Percentiles rank a stretch among this genome's conserved stretches.
These are phyloP conservation scores for Pangasius djambal DNA, from an alignment of 2,797 vertebrate genomes.

Conservation along the genomic window DNA sequence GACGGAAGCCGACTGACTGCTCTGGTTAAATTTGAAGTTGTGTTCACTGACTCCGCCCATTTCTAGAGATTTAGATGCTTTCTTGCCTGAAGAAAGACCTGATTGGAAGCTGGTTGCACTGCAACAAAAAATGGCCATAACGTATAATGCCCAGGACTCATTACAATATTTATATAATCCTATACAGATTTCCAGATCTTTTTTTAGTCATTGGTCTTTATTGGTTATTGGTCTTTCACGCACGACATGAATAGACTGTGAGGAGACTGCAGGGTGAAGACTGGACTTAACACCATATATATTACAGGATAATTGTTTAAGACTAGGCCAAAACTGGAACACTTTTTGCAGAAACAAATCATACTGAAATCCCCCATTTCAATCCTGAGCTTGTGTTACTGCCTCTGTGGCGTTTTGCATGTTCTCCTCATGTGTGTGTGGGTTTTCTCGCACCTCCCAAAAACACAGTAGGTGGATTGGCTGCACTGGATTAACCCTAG, in stretches of 20 bases:
- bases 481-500: neutral
- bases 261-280: neutral
- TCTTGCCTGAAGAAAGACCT: too few species aligned
- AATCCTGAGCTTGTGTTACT: neutral
- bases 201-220: too few species aligned
- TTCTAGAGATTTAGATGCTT: neutral
- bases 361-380: neutral
- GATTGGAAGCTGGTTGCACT: neutral
- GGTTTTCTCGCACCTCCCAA: too few species aligned
- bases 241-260: neutral
- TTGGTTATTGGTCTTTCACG: neutral
- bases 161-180: constrained; percentile 1
- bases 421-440: neutral
- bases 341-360: neutral
- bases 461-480: neutral
- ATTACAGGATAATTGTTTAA: neutral
- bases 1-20: neutral
- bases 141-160: neutral
- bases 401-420: neutral
- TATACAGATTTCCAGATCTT: neutral
- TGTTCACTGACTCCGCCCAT: neutral
- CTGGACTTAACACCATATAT: neutral
- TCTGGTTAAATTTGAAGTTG: neutral
- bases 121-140: neutral
- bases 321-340: neutral